Conservation (phyloP, 2,113 vertebrate genomes). For the Terrapene triunguis region DNA sequence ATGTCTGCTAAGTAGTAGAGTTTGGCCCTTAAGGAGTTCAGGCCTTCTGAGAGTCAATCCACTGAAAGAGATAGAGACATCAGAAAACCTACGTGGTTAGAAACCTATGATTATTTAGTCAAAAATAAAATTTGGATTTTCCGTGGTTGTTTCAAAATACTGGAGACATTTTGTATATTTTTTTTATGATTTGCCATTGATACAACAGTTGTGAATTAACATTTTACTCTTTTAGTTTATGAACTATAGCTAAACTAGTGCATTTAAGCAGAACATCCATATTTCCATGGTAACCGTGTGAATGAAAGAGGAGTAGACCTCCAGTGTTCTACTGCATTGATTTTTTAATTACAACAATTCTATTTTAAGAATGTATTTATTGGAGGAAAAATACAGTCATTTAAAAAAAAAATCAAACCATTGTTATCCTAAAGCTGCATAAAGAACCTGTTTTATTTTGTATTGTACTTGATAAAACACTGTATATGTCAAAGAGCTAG, state of each 20-base stretch:
- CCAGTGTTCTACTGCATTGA: constrained; percentile 61
- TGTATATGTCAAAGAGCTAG: neutral
- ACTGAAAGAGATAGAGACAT: neutral
- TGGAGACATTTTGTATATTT: neutral
- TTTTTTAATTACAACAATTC: constrained; percentile 63
- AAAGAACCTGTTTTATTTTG: neutral
- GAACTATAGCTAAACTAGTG: constrained; percentile 57
- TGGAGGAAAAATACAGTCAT: no score
- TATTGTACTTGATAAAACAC: neutral
- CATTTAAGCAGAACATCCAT: constrained; percentile 65
- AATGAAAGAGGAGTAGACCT: constrained; percentile 61
- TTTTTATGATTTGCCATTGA: neutral
- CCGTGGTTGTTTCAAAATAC: neutral
- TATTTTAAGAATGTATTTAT: constrained; percentile 42
- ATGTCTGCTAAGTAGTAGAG: neutral
- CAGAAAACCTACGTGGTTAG: neutral
- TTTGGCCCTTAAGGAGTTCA: neutral
- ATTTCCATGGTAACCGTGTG: constrained; percentile 74
- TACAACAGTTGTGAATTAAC: constrained; percentile 59
- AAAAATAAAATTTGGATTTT: neutral
- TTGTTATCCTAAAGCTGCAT: neutral
- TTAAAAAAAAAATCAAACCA: neutral
- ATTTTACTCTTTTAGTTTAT: constrained; percentile 69
- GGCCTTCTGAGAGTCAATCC: neutral
- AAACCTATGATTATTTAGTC: neutral